Percentiles rank a stretch among this genome's conserved stretches.
Evolutionary conservation across 2,113 vertebrate species (phyloP).

Genomic region (Oceanodroma tethys): DNA sequence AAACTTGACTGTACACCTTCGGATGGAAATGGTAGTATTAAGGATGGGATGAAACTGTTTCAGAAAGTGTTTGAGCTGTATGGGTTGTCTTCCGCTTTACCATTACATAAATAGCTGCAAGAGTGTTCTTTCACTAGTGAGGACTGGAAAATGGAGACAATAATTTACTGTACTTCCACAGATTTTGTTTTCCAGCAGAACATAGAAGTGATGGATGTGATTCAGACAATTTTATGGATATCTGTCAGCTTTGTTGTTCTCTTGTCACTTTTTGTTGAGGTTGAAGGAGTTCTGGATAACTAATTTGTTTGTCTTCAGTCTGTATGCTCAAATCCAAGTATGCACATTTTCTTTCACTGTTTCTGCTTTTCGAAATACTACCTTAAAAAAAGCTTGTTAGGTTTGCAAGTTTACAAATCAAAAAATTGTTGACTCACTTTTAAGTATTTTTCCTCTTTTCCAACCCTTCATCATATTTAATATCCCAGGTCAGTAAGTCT

Average conservation of each 20-base stretch:
- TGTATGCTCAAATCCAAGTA: neutral
- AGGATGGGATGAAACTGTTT: neutral
- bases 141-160: neutral
- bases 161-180: neutral
- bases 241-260: neutral
- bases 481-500: neutral
- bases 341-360: neutral
- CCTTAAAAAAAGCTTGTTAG: neutral
- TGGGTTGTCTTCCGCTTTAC: neutral
- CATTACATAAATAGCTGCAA: neutral
- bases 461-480: neutral
- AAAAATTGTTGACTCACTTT: neutral
- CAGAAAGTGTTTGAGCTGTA: neutral
- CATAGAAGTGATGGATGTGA: neutral
- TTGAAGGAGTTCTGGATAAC: neutral
- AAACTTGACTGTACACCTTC: neutral
- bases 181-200: neutral
- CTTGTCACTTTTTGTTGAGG: neutral
- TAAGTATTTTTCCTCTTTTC: neutral
- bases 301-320: neutral
- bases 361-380: neutral
- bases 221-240: neutral
- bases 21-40: neutral
- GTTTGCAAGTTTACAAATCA: neutral
- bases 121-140: fast-evolving